Evolutionary conservation across 1,140 invertebrate species (phyloP).

Genomic region (Eupeodes corollae): DNA sequence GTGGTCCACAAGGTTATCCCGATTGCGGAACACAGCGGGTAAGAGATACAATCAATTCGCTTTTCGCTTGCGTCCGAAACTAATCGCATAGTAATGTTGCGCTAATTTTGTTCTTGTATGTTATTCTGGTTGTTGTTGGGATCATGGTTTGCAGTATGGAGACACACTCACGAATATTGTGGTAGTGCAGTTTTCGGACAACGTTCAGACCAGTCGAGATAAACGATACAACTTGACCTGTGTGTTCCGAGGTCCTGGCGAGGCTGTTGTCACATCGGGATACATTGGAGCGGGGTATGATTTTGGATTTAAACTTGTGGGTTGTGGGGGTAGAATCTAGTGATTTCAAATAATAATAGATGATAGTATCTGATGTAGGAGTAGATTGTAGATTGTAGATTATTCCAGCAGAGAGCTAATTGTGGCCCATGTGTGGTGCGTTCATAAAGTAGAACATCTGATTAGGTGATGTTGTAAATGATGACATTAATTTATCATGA

Average conservation of each 20-base stretch:
- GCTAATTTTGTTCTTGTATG: neutral
- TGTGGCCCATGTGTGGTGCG: too few species aligned
- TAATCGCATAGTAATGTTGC: neutral
- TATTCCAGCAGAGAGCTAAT: too few species aligned
- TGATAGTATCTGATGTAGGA: too few species aligned
- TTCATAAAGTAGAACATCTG: too few species aligned
- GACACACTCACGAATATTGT: constrained; percentile 90
- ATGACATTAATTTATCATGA: too few species aligned
- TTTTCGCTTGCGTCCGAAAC: neutral
- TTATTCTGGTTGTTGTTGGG: neutral
- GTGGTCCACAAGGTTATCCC: constrained; percentile 78
- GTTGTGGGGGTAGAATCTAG: too few species aligned
- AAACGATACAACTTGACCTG: constrained; percentile 88
- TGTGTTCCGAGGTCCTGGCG: constrained; percentile 77
- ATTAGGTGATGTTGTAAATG: too few species aligned
- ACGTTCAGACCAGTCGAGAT: constrained; percentile 80
- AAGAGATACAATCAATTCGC: constrained; percentile 15
- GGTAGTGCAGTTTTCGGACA: constrained; percentile 87
- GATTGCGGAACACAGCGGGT: constrained; percentile 80
- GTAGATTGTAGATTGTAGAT: too few species aligned
- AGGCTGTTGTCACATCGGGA: constrained; percentile 84
- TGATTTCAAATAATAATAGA: too few species aligned
- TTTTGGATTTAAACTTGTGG: too few species aligned
- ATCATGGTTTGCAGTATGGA: constrained; percentile 64
- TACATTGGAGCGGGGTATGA: constrained; percentile 81